phyloP scores from a whole-genome alignment of 2,888 invertebrate genomes.

The Acanthosepion esculentum region DNA sequence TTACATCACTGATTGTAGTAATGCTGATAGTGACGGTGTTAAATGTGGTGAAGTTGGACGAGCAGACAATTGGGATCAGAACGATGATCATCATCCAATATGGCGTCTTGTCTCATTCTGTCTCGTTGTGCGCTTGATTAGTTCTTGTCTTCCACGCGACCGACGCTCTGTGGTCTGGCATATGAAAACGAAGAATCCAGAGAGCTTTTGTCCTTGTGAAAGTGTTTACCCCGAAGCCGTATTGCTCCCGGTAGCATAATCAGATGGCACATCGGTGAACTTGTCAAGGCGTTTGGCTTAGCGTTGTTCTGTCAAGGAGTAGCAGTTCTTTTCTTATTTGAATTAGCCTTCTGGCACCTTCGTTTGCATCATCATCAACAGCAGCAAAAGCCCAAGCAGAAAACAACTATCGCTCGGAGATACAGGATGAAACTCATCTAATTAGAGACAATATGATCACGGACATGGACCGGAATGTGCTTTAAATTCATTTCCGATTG shows the following conservation, averaged over 20 bases:
- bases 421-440: neutral
- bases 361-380: neutral
- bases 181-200: neutral
- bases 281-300: neutral
- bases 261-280: neutral
- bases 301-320: neutral
- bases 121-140: neutral
- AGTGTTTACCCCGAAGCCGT: conserved; percentile 14
- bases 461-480: neutral
- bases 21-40: neutral
- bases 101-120: neutral
- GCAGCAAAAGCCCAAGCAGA: neutral
- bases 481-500: neutral
- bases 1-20: neutral
- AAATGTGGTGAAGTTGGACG: neutral
- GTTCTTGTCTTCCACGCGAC: neutral
- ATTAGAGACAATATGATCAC: neutral
- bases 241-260: conserved; percentile 33
- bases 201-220: neutral
- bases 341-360: conserved; percentile 12
- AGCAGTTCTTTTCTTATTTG: neutral
- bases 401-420: neutral
- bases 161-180: conserved; percentile 33
- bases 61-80: neutral
- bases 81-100: neutral